Evolutionary conservation across 2,888 invertebrate genomes (phyloP), one percentile per base, ranked within the genome.

Genomic region (Megalurothrips usitatus): DNA sequence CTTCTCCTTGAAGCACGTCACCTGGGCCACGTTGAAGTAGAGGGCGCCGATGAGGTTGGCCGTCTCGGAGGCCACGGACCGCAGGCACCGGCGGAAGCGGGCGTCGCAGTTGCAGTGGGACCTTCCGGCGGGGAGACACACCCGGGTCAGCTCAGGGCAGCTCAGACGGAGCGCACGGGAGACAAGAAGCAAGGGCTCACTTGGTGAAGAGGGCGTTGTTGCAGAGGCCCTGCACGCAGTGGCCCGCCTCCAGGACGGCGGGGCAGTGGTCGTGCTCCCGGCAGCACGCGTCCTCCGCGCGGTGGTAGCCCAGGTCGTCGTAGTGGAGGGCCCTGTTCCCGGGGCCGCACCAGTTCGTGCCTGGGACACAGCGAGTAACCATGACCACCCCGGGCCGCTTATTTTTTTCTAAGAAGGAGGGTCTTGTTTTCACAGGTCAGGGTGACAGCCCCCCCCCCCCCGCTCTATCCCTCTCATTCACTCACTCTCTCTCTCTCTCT

Each of bases 331-430:
- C 93, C 17, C 89, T 87, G 82, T 89, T 91, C 43, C 93, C 94
- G 80, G 92, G 91, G 0, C 94, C 94, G 85, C 94, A 94, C 93
- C 93, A 94, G 85, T 93, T 93, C 0, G 94, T 94, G 3, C 93
- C 94, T 79, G 92, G 91, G 82, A 87, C 88, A 82, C 12, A 58
- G 58, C 2, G 52, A 52, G 52, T 43, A 4, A 43, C 34, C 34
- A 43, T 43, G 2, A 43, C 34, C 34, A n/a, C n/a, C n/a, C n/a
- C n/a, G n/a, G n/a, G n/a, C n/a, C n/a, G n/a, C n/a, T n/a, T n/a
- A n/a, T n/a, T n/a, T n/a, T n/a, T n/a, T n/a, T n/a, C n/a, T n/a
- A n/a, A n/a, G n/a, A n/a, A n/a, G n/a, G n/a, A n/a, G n/a, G n/a
- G n/a, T n/a, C n/a, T n/a, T n/a, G n/a, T n/a, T n/a, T n/a, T n/a